These are phyloP conservation scores for Mesocentrotus franciscanus DNA, from an alignment of 53 echinoderm and acorn worm genomes.

Conservation along the genomic window DNA sequence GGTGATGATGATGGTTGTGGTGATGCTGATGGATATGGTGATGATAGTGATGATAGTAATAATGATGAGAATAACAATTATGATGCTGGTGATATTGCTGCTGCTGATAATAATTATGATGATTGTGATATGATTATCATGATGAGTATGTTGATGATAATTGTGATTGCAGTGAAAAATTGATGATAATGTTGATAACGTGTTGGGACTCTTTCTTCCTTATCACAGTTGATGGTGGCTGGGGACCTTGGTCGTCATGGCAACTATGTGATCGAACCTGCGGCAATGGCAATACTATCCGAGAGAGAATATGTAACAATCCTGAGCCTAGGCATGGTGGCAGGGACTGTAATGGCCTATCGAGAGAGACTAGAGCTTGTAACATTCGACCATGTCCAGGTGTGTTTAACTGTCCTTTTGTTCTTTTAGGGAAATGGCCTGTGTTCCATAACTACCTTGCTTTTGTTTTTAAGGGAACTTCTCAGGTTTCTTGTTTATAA, in stretches of 20 bases:
- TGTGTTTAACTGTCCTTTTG: background rate
- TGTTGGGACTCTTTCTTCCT: background rate
- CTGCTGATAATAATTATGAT: constrained; percentile 9
- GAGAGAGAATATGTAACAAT: constrained; percentile 86
- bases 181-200: background rate
- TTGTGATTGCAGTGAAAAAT: background rate
- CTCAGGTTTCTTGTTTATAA: too few species aligned
- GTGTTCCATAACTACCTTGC: too few species aligned
- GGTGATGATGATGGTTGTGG: background rate
- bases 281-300: constrained; percentile 81
- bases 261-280: constrained; percentile 87
- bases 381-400: constrained; percentile 80
- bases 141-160: constrained; percentile 34
- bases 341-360: constrained; percentile 74
- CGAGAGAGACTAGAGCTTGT: constrained; percentile 75
- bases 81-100: constrained; percentile 31
- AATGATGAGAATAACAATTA: background rate
- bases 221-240: constrained; percentile 82
- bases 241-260: constrained; percentile 87
- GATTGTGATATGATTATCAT: background rate
- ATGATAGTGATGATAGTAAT: background rate
- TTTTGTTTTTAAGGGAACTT: too few species aligned
- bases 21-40: background rate
- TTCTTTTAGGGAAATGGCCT: too few species aligned
- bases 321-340: constrained; percentile 89